Percentiles rank a stretch among this genome's conserved stretches.
These are phyloP conservation scores for Meteorus cinctellus DNA, from an alignment of 2,888 invertebrate genomes.

Conservation along the genomic window DNA sequence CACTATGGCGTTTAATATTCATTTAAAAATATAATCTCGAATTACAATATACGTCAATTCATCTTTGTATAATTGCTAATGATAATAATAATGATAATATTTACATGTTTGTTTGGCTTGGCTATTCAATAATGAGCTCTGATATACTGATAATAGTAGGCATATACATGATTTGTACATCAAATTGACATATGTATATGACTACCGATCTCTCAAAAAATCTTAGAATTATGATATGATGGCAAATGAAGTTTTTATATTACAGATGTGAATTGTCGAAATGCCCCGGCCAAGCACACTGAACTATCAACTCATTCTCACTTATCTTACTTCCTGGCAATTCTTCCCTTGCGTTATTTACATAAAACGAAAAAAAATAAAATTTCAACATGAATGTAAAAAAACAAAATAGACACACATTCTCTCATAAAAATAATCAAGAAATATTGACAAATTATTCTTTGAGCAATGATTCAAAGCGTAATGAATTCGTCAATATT, in stretches of 20 bases:
- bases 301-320: slow-evolving; percentile 27
- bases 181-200: neutral
- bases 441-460: neutral
- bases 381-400: slow-evolving; percentile 48
- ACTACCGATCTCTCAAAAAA: neutral
- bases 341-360: neutral
- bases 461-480: neutral
- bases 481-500: neutral
- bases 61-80: slow-evolving; percentile 13
- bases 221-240: neutral
- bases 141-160: neutral
- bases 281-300: slow-evolving; percentile 20
- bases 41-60: slow-evolving; percentile 45
- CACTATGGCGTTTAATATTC: slow-evolving; percentile 60
- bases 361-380: slow-evolving; percentile 54
- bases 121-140: slow-evolving; percentile 19
- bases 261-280: slow-evolving; percentile 24
- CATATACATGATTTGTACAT: neutral
- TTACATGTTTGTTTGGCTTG: slow-evolving; percentile 44
- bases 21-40: slow-evolving; percentile 51
- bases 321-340: neutral
- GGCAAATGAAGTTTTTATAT: neutral
- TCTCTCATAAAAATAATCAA: neutral
- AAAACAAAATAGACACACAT: neutral
- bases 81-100: slow-evolving; percentile 37